Conservation (phyloP, 92 coral and sea anemone species). For the Heteractis magnifica region DNA sequence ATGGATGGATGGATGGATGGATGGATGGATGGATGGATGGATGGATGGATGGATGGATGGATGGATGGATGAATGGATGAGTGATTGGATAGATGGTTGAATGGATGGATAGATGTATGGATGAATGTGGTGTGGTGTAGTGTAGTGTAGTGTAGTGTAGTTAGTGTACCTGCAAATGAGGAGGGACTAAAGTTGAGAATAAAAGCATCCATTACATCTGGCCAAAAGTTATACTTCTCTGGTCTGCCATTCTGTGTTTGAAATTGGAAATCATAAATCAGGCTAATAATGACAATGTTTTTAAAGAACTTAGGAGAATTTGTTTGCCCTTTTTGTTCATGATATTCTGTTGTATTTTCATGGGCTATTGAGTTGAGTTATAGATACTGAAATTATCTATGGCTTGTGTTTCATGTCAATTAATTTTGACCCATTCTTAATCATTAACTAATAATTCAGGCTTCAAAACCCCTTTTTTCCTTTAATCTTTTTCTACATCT, state of each 20-base stretch:
- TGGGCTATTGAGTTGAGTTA: too few relatives aligned
- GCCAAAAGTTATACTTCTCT: conserved; percentile 67
- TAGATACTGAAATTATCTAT: too few relatives aligned
- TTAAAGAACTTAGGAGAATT: not conserved
- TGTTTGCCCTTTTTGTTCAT: too few relatives aligned
- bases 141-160: too few relatives aligned
- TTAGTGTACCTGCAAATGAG: conserved; percentile 55
- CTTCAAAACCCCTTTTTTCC: not conserved
- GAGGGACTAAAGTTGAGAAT: conserved; percentile 56
- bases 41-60: not conserved
- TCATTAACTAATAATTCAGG: too few relatives aligned
- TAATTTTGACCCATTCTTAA: too few relatives aligned
- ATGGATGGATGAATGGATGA: not conserved
- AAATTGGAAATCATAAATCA: not conserved
- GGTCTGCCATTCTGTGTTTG: conserved; percentile 51
- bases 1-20: not conserved
- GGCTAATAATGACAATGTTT: not conserved
- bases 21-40: not conserved
- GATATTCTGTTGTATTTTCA: too few relatives aligned
- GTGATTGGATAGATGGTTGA: not conserved
- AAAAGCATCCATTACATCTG: conserved; percentile 53
- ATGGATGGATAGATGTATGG: not conserved
- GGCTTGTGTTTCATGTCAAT: too few relatives aligned
- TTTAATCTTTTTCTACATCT: not conserved
- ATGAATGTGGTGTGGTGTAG: not conserved